phyloP scores from a whole-genome alignment of 1,140 invertebrate species.

The Hyposmocoma kahamanoa region DNA sequence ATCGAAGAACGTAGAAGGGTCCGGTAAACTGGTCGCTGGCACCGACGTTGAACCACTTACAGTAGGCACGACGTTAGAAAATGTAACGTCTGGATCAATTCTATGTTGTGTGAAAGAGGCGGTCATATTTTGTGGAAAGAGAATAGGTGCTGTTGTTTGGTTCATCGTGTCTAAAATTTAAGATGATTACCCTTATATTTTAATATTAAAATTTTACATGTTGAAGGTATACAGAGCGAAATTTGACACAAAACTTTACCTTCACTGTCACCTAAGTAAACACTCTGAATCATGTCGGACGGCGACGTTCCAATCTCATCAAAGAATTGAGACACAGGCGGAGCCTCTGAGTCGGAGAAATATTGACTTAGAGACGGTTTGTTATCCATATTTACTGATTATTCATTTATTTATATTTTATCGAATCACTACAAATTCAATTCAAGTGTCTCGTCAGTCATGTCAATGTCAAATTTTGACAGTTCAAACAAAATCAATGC shows the following conservation, averaged over 20 bases:
- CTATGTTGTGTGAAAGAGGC: constrained; percentile 35
- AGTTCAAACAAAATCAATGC: no score
- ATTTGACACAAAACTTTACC: constrained; percentile 19
- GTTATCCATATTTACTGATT: constrained; percentile 44
- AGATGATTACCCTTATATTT: not conserved
- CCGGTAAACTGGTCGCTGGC: constrained; percentile 51
- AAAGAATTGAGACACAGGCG: constrained; percentile 63
- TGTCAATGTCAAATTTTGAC: no score
- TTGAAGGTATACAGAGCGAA: not conserved
- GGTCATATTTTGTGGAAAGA: constrained; percentile 33
- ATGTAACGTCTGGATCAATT: constrained; percentile 36
- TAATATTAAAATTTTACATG: not conserved
- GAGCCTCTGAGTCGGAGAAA: constrained; percentile 53
- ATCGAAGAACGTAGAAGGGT: constrained; percentile 69
- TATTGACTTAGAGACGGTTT: constrained; percentile 66
- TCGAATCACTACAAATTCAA: constrained; percentile 8
- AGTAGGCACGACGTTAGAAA: constrained; percentile 50
- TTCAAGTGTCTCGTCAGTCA: constrained; percentile 10
- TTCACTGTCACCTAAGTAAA: constrained; percentile 54
- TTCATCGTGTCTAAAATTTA: constrained; percentile 23
- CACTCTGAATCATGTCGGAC: constrained; percentile 59
- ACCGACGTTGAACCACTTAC: constrained; percentile 45
- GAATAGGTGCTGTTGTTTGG: constrained; percentile 20
- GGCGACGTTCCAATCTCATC: constrained; percentile 64
- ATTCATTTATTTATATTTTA: constrained; percentile 19